A percentile compares a stretch with the other conserved stretches of the same genome.
Conservation (phyloP, 2,797 vertebrate species). For the Ispidina lecontei region DNA sequence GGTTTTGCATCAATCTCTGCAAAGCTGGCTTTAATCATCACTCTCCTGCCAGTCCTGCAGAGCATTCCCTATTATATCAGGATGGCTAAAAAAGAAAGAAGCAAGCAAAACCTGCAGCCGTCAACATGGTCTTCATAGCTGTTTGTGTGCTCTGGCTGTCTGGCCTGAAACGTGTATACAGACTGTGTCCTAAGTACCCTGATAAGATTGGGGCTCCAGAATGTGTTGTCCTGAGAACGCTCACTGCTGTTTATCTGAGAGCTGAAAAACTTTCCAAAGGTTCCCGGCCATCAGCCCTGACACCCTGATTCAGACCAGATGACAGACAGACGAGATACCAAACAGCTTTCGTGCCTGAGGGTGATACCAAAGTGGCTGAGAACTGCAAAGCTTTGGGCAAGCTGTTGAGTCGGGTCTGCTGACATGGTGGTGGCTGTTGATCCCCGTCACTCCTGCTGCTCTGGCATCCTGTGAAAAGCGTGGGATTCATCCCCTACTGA, state of each 20-base stretch:
- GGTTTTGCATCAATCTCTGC: not conserved
- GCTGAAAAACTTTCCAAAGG: slow-evolving; percentile 71
- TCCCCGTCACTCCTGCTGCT: not conserved
- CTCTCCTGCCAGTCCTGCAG: not conserved
- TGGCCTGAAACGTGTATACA: slow-evolving; percentile 51
- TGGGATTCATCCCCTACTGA: not conserved
- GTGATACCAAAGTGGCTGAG: slow-evolving; percentile 46
- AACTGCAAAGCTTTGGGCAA: slow-evolving; percentile 24
- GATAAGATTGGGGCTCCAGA: slow-evolving; percentile 74
- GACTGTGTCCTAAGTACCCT: slow-evolving; percentile 67
- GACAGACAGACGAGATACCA: slow-evolving; percentile 64
- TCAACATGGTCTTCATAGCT: not conserved
- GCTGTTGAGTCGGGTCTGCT: slow-evolving; percentile 53
- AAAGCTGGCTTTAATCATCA: not conserved
- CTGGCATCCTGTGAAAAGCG: not conserved
- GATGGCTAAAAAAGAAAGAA: not conserved
- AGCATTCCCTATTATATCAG: not conserved
- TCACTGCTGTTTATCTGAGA: slow-evolving; percentile 68
- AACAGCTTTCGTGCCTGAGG: slow-evolving; percentile 50
- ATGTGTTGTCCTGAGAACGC: slow-evolving; percentile 71
- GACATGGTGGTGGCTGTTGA: slow-evolving; percentile 13
- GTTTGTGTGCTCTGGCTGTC: not conserved
- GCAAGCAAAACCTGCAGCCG: not conserved
- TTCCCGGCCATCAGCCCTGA: slow-evolving; percentile 56
- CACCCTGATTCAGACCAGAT: slow-evolving; percentile 71